Evolutionary conservation across 1,140 invertebrate genomes (phyloP).

Genomic region (Nasonia longicornis): DNA sequence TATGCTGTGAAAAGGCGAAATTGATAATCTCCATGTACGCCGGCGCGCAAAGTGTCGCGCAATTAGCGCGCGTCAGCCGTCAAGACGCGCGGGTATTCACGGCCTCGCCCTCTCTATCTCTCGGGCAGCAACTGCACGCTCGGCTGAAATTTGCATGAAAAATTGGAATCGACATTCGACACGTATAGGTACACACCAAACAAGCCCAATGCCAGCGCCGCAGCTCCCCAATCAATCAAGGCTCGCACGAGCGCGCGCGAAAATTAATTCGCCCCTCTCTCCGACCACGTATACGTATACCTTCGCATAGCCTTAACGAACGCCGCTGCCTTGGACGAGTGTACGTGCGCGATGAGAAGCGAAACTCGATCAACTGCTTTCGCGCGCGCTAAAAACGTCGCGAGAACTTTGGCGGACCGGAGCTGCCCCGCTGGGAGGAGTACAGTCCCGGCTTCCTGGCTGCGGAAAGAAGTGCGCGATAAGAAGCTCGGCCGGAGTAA

Average conservation of each 20-base stretch:
- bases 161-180: constrained; percentile 31
- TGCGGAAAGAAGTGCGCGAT: constrained; percentile 3
- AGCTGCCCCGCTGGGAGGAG: neutral
- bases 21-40: constrained; percentile 4
- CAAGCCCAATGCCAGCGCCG: neutral
- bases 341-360: neutral
- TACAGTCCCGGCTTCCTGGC: neutral
- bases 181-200: neutral
- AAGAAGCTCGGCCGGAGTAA: constrained; percentile 1
- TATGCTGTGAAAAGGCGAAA: constrained; percentile 12
- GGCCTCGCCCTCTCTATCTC: neutral
- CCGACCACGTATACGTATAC: neutral
- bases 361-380: constrained; percentile 18
- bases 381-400: constrained; percentile 4
- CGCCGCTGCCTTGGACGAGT: constrained; percentile 6
- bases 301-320: neutral
- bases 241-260: constrained; percentile 14
- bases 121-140: neutral
- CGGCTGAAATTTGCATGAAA: constrained; percentile 40
- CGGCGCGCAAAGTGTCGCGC: constrained; percentile 5
- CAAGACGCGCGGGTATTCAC: neutral
- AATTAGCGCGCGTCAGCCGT: constrained; percentile 28
- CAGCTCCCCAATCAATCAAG: constrained; percentile 38
- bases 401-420: neutral
- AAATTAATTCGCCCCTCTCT: constrained; percentile 32